These are phyloP conservation scores for Rhodinocichla rosea DNA, from an alignment of 2,113 vertebrate genomes.

Conservation along the genomic window DNA sequence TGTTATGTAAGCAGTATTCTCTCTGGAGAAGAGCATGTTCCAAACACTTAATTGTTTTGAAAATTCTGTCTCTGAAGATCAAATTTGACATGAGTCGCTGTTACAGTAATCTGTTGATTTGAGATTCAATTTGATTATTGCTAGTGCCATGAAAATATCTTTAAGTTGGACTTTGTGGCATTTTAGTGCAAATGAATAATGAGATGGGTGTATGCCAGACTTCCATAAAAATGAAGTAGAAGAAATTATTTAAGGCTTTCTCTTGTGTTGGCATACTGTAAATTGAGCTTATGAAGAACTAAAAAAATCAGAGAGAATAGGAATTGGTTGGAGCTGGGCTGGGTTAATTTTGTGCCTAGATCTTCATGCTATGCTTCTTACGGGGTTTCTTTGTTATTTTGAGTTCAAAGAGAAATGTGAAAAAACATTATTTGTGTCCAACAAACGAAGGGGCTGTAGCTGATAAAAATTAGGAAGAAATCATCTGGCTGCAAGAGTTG, in stretches of 20 bases:
- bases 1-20: not conserved
- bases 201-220: not conserved
- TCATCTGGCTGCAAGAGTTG: not conserved
- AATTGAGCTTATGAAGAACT: not conserved
- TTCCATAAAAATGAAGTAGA: not conserved
- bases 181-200: not conserved
- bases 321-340: not conserved
- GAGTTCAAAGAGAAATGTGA: not conserved
- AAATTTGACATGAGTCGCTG: not conserved
- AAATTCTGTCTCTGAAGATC: not conserved
- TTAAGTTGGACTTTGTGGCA: not conserved
- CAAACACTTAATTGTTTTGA: not conserved
- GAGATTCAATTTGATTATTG: not conserved
- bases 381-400: not conserved
- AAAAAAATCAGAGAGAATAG: not conserved
- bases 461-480: not conserved
- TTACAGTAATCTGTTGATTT: not conserved
- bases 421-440: not conserved
- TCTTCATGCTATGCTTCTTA: not conserved
- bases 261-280: not conserved
- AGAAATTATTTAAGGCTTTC: not conserved
- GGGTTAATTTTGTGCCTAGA: not conserved
- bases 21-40: not conserved
- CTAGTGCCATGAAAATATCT: not conserved
- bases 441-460: not conserved